phyloP scores from a whole-genome alignment of 2,888 invertebrate genomes.

The Acheta domesticus region DNA sequence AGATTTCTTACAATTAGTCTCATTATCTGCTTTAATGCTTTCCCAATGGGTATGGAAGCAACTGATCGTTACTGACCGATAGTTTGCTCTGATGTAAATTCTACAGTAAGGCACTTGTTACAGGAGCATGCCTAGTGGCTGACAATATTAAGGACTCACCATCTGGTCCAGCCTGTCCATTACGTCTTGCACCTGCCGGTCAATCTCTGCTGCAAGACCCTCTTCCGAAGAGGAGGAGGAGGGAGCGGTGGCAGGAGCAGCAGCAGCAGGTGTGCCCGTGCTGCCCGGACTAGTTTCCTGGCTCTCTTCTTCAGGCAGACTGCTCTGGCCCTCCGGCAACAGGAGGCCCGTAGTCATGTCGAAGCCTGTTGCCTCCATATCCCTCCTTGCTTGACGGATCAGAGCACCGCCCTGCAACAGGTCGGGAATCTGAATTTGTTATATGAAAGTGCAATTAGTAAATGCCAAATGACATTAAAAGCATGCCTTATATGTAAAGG shows the following conservation, averaged over 20 bases:
- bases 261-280: slow-evolving; percentile 40
- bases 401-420: slow-evolving; percentile 64
- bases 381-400: slow-evolving; percentile 74
- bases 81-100: too few relatives aligned
- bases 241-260: slow-evolving; percentile 36
- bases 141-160: slow-evolving; percentile 38
- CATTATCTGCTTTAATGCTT: too few relatives aligned
- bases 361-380: slow-evolving; percentile 63
- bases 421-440: not conserved
- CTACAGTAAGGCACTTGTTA: too few relatives aligned
- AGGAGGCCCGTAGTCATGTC: slow-evolving; percentile 48
- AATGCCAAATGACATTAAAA: too few relatives aligned
- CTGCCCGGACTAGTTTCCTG: not conserved
- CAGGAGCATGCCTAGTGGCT: too few relatives aligned
- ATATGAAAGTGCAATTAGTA: too few relatives aligned
- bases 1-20: too few relatives aligned
- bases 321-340: slow-evolving; percentile 22
- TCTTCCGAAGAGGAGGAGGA: slow-evolving; percentile 46
- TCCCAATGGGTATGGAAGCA: too few relatives aligned
- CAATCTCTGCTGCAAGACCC: slow-evolving; percentile 53
- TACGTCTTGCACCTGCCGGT: slow-evolving; percentile 49
- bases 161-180: slow-evolving; percentile 43
- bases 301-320: not conserved
- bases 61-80: too few relatives aligned
- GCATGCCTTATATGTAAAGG: too few relatives aligned